A percentile compares a stretch with the other conserved stretches of the same genome.
phyloP scores from a whole-genome alignment of 2,888 invertebrate genomes.

The Pasiphila rectangulata region DNA sequence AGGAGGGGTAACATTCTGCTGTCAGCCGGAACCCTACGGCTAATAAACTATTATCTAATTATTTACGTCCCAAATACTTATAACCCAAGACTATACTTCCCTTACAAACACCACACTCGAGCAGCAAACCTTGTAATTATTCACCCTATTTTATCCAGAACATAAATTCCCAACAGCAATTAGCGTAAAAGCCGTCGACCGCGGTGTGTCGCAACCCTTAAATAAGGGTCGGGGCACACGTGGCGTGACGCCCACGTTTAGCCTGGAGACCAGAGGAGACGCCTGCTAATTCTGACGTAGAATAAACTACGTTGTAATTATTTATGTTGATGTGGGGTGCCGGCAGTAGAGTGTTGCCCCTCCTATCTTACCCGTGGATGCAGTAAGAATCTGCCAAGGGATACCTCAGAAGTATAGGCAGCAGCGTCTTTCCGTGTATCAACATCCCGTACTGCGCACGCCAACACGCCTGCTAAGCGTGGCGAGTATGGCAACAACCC shows the following conservation, averaged over 20 bases:
- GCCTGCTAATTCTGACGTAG: constrained; percentile 24
- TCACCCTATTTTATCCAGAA: constrained; percentile 50
- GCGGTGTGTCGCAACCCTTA: constrained; percentile 67
- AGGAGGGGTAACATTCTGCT: too few species aligned
- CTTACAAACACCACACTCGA: constrained; percentile 13
- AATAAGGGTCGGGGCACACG: constrained; percentile 67
- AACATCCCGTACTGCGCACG: too few species aligned
- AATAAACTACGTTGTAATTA: constrained; percentile 3
- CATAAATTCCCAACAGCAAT: constrained; percentile 65
- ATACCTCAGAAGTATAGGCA: too few species aligned
- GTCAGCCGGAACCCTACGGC: too few species aligned
- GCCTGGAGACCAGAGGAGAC: constrained; percentile 45
- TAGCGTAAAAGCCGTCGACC: constrained; percentile 66
- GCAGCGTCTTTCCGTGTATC: too few species aligned
- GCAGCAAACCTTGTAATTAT: constrained; percentile 31
- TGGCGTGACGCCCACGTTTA: constrained; percentile 67
- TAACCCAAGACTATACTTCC: constrained; percentile 1
- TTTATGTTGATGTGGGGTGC: too few species aligned
- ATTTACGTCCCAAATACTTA: neutral
- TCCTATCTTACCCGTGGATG: too few species aligned
- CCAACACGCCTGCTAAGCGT: too few species aligned
- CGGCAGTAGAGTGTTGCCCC: too few species aligned
- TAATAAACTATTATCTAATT: too few species aligned
- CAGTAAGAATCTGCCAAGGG: too few species aligned
- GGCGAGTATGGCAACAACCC: too few species aligned